Base-by-base conservation (phyloP, 1,140 invertebrate genomes). In the Dendrolimus kikuchii region DNA sequence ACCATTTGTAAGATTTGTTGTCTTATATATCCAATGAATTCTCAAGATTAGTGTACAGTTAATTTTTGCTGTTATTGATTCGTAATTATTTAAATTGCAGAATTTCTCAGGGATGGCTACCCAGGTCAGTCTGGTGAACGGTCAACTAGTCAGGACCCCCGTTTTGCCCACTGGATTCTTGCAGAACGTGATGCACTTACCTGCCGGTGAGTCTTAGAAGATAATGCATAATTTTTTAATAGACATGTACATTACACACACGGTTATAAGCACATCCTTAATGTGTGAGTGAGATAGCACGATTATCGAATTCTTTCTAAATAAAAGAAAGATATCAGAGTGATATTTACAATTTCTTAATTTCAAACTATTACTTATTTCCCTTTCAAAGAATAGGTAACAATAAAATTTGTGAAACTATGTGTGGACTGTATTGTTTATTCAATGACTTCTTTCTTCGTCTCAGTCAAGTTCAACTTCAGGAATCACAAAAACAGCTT, bases 131-230 rank as follows among this genome's bases (percentile, higher is more conserved):
- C 70, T 88, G 5, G 81, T 88, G 7, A 87, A 87, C 51, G 92
- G 92, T 0, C 92, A 94, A 68, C 89, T 93, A 5, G 89, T 93
- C 2, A 73, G 92, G 37, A 89, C 89, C 2, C 89, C 91, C 44
- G 78, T 89, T 6, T 61, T 88, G 54, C 88, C 89, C 5, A 80
- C 89, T 38, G 89, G 88, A 49, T 85, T 91, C 59, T 76, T 91
- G 4, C 90, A 91, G 55, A 90, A 89, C 52, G 71, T 90, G 42
- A 88, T 88, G 77, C 85, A 88, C 66, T 62, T 88, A 56, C 83
- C 87, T 1, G 63, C 79, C 10, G 84, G 84, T 87, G 61, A 71
- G 70, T 64, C 43, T 3, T 44, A 5, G 8, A 38, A 8, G 9
- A 40, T n/a, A 38, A 40, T 38, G n/a, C 39, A 23, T 8, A 5